Conservation (phyloP, 2,797 vertebrate genomes). For the Oreortyx pictus region DNA sequence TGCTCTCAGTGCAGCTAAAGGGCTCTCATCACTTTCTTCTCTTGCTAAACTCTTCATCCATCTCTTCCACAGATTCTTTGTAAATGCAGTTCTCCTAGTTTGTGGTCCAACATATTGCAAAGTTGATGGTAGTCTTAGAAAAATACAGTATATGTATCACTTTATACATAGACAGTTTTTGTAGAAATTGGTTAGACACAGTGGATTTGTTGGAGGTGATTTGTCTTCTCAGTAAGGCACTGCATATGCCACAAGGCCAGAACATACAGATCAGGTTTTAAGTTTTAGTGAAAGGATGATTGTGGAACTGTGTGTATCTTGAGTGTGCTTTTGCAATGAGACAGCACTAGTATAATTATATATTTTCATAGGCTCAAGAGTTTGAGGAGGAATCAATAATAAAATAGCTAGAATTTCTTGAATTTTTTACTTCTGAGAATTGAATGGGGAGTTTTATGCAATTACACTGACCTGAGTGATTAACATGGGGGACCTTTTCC, state of each 20-base stretch:
- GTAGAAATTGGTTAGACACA: neutral
- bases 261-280: neutral
- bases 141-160: neutral
- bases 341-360: accelerated
- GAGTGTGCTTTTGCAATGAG: neutral
- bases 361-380: neutral
- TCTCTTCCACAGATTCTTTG: neutral
- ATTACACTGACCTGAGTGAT: neutral
- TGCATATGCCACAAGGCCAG: accelerated
- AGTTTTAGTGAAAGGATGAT: neutral
- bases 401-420: neutral
- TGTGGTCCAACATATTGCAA: neutral
- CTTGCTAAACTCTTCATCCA: neutral
- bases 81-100: neutral
- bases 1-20: neutral
- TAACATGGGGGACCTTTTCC: neutral
- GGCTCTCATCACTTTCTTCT: neutral
- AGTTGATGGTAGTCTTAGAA: neutral
- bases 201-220: neutral
- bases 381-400: neutral
- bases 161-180: neutral
- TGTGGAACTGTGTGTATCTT: neutral
- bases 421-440: neutral
- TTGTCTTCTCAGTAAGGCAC: neutral
- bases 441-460: neutral